Evolutionary conservation across 2,113 vertebrate genomes (phyloP), one percentile per base, ranked within the genome.

Genomic region (Nibea coibor): DNA sequence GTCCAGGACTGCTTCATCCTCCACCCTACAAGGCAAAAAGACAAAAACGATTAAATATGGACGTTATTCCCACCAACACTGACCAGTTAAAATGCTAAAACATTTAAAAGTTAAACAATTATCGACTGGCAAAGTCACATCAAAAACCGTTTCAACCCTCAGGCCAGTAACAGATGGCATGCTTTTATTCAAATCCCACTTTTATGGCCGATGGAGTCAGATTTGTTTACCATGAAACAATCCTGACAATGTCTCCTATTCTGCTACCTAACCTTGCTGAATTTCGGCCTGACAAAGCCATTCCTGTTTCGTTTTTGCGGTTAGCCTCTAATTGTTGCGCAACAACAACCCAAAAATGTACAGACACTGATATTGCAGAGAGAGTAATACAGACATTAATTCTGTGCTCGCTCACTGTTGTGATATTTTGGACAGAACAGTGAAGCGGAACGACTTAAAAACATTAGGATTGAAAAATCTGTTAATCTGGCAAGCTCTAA

Each of bases 1-100:
- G 94, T 99, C 98, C 96, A 99, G 82, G 65, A 99, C 96, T 0
- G 97, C 98, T 91, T 99, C 98, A 93, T 99, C 98, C 91, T 99
- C 98, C 96, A 99, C 93, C 95, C 98, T 99, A 73, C 91, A 95
- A 90, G 93, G 93, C 91, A 95, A 94, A 89, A 88, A 92, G 95
- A 93, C 80, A 95, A 67, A 93, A 92, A 94, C 14, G 0, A 87
- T 91, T 67, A 95, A 93, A 72, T 0, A 94, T 91, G 19, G 28
- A 35, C 57, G 2, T 51, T 6, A 68, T 9, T 31, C 15, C 58
- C 58, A 20, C 58, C 26, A 61, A 2, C 28, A 11, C n/a, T 5
- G 31, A 7, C 16, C 6, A 28, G 26, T 4, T n/a, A 39, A 39
- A 39, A 39, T 64, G n/a, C 7, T 42, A n/a, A 26, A 45, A 20